A percentile compares a stretch with the other conserved stretches of the same genome.
phyloP scores from a whole-genome alignment of 2,113 vertebrate genomes.

The Junco hyemalis region DNA sequence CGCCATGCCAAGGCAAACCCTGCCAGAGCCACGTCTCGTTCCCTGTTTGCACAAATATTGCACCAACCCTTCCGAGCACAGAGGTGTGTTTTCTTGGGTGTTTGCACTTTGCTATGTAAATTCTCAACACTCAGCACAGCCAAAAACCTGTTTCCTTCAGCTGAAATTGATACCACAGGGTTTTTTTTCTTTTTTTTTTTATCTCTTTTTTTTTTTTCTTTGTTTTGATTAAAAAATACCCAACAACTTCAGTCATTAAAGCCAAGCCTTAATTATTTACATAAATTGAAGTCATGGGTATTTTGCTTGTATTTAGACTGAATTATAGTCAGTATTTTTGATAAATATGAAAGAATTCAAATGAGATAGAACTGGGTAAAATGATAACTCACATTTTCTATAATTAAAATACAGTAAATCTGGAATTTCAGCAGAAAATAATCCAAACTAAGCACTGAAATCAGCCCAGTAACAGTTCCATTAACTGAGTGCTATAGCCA shows the following conservation, averaged over 20 bases:
- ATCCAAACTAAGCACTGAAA: background rate
- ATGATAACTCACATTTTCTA: background rate
- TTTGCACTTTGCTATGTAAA: conserved; percentile 18
- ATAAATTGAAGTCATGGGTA: background rate
- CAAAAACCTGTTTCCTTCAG: conserved; percentile 1
- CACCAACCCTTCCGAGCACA: background rate
- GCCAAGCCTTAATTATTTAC: background rate
- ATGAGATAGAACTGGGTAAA: background rate
- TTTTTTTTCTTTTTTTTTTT: background rate
- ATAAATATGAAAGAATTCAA: background rate
- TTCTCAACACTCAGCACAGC: background rate
- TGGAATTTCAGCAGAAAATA: background rate
- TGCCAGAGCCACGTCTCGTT: background rate
- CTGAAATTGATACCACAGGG: background rate
- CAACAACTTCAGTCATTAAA: background rate
- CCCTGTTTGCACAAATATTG: background rate
- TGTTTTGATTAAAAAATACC: background rate
- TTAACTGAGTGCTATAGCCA: background rate
- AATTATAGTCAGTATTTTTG: background rate
- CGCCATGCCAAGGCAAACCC: fast-evolving
- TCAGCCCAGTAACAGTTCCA: background rate
- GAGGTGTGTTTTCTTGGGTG: background rate
- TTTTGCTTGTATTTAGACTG: background rate
- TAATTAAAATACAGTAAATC: background rate
- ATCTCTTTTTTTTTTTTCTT: background rate